Percentiles rank a stretch among this genome's conserved stretches.
Evolutionary conservation across 2,797 vertebrate genomes (phyloP).

Genomic region (Peromyscus aztecus): DNA sequence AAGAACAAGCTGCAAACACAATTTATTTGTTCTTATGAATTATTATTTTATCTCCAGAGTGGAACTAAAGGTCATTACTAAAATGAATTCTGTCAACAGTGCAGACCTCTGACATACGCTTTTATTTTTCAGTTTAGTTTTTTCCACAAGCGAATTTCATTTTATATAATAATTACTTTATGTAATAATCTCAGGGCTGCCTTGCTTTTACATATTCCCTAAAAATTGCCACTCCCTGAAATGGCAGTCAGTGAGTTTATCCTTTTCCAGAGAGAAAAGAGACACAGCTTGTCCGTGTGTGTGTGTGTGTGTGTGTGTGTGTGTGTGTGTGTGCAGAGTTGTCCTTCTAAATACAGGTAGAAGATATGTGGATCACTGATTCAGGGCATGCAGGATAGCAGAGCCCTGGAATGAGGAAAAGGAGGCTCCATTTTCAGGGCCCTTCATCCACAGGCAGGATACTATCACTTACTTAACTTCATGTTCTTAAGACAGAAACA

Average conservation of each 20-base stretch:
- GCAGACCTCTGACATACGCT: not conserved
- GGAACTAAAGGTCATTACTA: not conserved
- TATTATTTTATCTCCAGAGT: not conserved
- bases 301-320: rapidly evolving
- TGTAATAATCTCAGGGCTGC: not conserved
- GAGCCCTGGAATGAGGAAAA: rapidly evolving
- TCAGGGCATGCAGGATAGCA: rapidly evolving
- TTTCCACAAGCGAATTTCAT: not conserved
- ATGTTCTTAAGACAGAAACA: no score
- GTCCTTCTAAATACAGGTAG: not conserved
- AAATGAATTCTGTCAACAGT: no score
- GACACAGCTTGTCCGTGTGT: rapidly evolving
- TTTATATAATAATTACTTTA: not conserved
- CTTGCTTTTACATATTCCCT: not conserved
- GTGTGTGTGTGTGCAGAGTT: rapidly evolving
- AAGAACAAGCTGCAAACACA: no score
- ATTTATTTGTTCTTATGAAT: not conserved
- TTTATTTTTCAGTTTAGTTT: not conserved
- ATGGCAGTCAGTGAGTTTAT: not conserved
- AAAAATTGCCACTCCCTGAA: no score
- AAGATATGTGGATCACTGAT: rapidly evolving
- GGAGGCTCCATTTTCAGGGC: rapidly evolving
- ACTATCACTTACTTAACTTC: no score
- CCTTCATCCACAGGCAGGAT: rapidly evolving
- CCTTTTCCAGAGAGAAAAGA: no score